Evolutionary conservation across 2,797 vertebrate genomes (phyloP).

Genomic region (Tokudaia tokunoshimensis): DNA sequence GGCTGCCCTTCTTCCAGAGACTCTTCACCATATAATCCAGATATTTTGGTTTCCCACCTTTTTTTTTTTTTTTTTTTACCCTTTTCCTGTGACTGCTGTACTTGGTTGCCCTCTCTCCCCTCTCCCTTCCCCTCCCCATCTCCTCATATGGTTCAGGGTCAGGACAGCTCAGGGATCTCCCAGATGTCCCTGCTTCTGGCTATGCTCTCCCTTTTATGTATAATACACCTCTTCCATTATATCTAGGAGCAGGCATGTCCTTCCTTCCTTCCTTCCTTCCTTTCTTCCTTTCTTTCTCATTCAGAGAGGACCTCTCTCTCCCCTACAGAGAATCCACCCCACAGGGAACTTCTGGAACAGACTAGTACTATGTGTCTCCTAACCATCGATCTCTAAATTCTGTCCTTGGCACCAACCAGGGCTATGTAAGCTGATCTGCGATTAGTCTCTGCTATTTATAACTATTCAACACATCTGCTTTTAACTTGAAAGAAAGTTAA

Average conservation of each 20-base stretch:
- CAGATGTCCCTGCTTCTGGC: neutral
- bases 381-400: neutral
- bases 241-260: neutral
- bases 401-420: neutral
- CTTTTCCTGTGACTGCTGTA: neutral
- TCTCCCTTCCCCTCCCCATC: neutral
- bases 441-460: neutral
- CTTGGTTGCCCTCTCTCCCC: neutral
- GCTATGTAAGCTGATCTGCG: neutral
- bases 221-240: neutral
- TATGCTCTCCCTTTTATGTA: neutral
- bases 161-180: neutral
- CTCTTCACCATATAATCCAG: neutral
- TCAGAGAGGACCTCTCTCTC: neutral
- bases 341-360: neutral
- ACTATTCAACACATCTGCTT: neutral
- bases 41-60: neutral
- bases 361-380: neutral
- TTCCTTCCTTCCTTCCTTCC: neutral
- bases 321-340: neutral
- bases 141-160: neutral
- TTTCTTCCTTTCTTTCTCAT: neutral
- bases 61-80: too few relatives aligned
- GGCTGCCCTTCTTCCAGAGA: neutral
- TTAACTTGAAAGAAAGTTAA: constrained; percentile 28